Base-by-base conservation (phyloP, 2,797 vertebrate species). In the Borostomias antarcticus region DNA sequence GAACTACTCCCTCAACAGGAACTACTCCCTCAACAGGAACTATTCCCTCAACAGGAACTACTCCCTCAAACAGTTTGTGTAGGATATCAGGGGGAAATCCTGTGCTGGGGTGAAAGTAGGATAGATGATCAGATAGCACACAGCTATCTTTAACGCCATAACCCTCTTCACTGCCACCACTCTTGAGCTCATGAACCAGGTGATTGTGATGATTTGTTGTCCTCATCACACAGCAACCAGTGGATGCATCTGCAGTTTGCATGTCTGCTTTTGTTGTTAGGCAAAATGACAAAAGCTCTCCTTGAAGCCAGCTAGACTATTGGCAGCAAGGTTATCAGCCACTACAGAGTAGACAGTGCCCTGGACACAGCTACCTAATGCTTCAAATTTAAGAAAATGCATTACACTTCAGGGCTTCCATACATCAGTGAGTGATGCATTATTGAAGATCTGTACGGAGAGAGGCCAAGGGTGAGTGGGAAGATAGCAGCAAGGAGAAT, bases 31-130 rank as follows among this genome's bases (percentile, higher is more conserved):
- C n/a, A n/a, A n/a, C n/a, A n/a, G n/a, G n/a, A n/a, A n/a, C n/a
- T n/a, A n/a, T n/a, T n/a, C n/a, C n/a, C 60, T 79, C 76, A 8
- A 75, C 66, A 19, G 70, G 72, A 40, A 79, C 35, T n/a, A 76
- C 30, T n/a, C 63, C 68, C 61, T 76, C 61, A 29, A 78, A 64
- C 4, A 78, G 43, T 51, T 78, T 66, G 17, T 82, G 75, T 4
- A 75, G 37, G 11, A 73, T 45, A 3, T 68, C 65, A 8, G 61
- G 60, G 52, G 65, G 60, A 52, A 70, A 70, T 33, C 72, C 72
- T 50, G 70, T 68, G 19, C 68, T 28, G 0, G 75, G 65, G 47
- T 77, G 77, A 28, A 77, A 75, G 60, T 69, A 69, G 0, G 57
- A 67, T 9, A 79, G 68, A 45, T 67, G 64, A 15, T 80, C 65